Conservation (phyloP, 2,113 vertebrate genomes). For the Panurus biarmicus region DNA sequence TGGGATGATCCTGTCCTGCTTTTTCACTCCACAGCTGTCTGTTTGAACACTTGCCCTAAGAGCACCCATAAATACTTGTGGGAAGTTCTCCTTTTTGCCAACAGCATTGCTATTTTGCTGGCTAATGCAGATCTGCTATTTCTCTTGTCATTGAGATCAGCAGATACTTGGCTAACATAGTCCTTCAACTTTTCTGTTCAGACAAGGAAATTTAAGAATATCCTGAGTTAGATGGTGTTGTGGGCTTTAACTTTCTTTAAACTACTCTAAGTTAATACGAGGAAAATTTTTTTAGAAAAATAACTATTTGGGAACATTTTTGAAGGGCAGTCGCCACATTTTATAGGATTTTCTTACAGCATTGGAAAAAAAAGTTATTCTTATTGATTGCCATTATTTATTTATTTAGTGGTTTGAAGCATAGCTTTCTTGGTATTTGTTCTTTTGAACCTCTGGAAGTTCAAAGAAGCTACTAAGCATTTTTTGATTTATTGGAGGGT, state of each 20-base stretch:
- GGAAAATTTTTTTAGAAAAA: not conserved
- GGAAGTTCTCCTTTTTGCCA: not conserved
- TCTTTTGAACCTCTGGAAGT: not conserved
- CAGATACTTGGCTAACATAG: not conserved
- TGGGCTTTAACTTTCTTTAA: not conserved
- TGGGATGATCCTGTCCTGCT: not conserved
- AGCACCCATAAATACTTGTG: conserved; percentile 8
- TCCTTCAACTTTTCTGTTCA: not conserved
- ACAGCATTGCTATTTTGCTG: not conserved
- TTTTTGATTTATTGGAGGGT: not conserved
- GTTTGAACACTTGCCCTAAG: not conserved
- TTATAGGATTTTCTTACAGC: not conserved
- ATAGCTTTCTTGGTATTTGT: not conserved
- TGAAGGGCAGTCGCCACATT: not conserved
- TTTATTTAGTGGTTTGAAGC: not conserved
- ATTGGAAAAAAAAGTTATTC: not conserved
- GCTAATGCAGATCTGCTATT: not conserved
- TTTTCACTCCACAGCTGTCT: not conserved
- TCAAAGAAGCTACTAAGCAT: not conserved
- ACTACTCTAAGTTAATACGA: not conserved
- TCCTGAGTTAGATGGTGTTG: not conserved
- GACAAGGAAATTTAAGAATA: not conserved
- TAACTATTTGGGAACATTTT: not conserved
- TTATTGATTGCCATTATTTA: not conserved
- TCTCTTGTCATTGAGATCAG: not conserved